A percentile compares a stretch with the other conserved stretches of the same genome.
phyloP scores from a whole-genome alignment of 2,888 invertebrate species.

The Ochropleura leucogaster region DNA sequence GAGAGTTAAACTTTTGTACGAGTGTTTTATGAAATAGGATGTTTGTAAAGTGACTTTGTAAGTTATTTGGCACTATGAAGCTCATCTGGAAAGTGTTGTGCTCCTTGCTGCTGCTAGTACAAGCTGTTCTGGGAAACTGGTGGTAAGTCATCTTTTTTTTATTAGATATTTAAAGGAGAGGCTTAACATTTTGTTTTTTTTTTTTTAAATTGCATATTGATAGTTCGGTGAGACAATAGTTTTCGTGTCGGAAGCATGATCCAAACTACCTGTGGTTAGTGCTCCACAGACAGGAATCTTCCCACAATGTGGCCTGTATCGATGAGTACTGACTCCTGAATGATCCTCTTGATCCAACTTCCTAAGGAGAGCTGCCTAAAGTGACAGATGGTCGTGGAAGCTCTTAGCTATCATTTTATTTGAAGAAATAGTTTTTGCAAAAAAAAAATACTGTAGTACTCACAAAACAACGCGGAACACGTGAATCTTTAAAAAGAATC shows the following conservation, averaged over 20 bases:
- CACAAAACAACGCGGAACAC: not conserved
- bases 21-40: slow-evolving; percentile 72
- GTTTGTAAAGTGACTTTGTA: slow-evolving; percentile 73
- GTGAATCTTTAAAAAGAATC: not conserved
- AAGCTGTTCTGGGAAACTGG: slow-evolving; percentile 85
- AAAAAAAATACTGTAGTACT: not conserved
- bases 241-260: too few species aligned
- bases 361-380: too few species aligned
- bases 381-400: too few species aligned
- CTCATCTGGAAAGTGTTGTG: slow-evolving; percentile 85
- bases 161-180: too few species aligned
- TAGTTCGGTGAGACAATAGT: too few species aligned
- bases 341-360: too few species aligned
- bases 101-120: slow-evolving; percentile 79
- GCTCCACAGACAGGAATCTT: too few species aligned
- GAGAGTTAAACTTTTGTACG: slow-evolving; percentile 70
- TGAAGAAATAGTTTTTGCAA: not conserved
- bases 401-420: too few species aligned
- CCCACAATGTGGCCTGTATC: too few species aligned
- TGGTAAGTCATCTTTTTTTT: slow-evolving; percentile 80
- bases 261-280: too few species aligned
- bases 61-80: slow-evolving; percentile 82
- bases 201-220: too few species aligned
- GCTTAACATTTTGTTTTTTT: not conserved
- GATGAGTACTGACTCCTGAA: too few species aligned